Conservation (phyloP, 2,888 invertebrate species). For the Andrena bicolor region DNA sequence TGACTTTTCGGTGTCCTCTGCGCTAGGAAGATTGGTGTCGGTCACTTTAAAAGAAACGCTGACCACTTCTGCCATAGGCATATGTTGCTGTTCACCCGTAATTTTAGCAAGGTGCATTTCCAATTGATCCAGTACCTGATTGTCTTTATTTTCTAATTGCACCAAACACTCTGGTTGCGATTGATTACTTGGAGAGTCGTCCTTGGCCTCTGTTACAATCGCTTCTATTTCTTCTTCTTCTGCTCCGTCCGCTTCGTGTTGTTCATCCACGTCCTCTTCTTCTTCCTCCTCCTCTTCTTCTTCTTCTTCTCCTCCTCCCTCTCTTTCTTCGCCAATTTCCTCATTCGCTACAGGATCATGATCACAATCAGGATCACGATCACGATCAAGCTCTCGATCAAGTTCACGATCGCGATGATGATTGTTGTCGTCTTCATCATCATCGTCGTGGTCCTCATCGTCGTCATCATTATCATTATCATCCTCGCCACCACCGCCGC, state of each 20-base stretch:
- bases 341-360: slow-evolving; percentile 64
- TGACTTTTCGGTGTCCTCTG: slow-evolving; percentile 78
- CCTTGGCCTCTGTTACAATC: slow-evolving; percentile 44
- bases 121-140: slow-evolving; percentile 71
- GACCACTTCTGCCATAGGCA: slow-evolving; percentile 68
- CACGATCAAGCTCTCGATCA: too few species aligned
- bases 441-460: too few species aligned
- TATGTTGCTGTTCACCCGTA: slow-evolving; percentile 76
- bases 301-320: slow-evolving; percentile 42
- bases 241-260: slow-evolving; percentile 69
- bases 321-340: slow-evolving; percentile 71
- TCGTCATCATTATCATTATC: too few species aligned
- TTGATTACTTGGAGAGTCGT: slow-evolving; percentile 40
- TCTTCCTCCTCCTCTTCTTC: not conserved
- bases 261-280: not conserved
- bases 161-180: slow-evolving; percentile 50
- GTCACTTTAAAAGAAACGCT: slow-evolving; percentile 76
- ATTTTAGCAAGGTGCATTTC: slow-evolving; percentile 78
- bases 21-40: slow-evolving; percentile 69
- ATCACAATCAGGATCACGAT: too few species aligned
- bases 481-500: too few species aligned
- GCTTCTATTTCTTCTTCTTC: slow-evolving; percentile 70
- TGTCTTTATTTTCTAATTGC: slow-evolving; percentile 63
- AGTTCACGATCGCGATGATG: too few species aligned
- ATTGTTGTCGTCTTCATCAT: too few species aligned